phyloP scores from a whole-genome alignment of 2,113 vertebrate genomes.

The Bubo bubo region DNA sequence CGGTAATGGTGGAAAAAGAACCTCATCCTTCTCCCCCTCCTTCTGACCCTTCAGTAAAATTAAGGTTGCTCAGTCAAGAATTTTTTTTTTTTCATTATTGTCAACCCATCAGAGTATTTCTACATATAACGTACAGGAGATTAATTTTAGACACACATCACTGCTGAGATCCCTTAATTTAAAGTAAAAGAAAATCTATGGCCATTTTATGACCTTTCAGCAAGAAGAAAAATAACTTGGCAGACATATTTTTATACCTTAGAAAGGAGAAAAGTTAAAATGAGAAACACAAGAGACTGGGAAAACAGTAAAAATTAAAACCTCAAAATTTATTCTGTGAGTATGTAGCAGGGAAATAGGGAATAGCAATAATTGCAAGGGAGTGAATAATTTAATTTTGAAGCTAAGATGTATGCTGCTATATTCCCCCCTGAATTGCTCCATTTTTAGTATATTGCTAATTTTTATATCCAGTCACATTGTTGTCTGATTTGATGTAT shows the following conservation, averaged over 20 bases:
- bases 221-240: not conserved
- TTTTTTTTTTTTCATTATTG: not conserved
- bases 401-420: not conserved
- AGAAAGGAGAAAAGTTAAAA: not conserved
- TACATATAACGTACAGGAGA: not conserved
- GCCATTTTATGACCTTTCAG: not conserved
- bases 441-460: conserved; percentile 9
- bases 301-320: not conserved
- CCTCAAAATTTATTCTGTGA: not conserved
- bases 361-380: not conserved
- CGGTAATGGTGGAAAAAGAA: not conserved
- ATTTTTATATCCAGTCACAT: not conserved
- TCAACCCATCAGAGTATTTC: not conserved
- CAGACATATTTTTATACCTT: not conserved
- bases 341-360: not conserved
- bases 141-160: not conserved
- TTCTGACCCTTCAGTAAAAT: not conserved
- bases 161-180: not conserved
- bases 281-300: not conserved
- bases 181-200: not conserved
- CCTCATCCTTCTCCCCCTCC: not conserved
- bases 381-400: conserved; percentile 12
- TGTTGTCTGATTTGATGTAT: not conserved
- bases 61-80: not conserved
- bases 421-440: not conserved